Base-by-base conservation (phyloP, 2,888 invertebrate species). In the Spodoptera littoralis region DNA sequence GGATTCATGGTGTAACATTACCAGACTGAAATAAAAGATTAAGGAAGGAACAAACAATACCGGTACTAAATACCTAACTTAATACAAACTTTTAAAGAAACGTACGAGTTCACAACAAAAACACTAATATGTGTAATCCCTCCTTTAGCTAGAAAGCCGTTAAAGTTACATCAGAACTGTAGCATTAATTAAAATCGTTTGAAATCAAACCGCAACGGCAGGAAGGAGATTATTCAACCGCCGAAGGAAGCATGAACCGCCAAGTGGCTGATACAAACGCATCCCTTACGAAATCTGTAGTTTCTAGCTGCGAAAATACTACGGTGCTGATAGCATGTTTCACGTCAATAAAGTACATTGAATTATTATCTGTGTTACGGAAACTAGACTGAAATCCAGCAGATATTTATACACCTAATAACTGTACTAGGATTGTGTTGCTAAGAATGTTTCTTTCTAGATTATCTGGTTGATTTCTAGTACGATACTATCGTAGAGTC, bases 201-300 rank as follows among this genome's bases (percentile, higher is more conserved):
- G 48, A 52, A 66, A 73, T 55, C 50, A 45, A 49, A 50, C 54
- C 42, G 52, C 44, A 41, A 18, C 24, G 41, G 27, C 24, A 60
- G 73, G 73, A 76, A 76, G 62, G 46, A 67, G 50, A 60, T 68
- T 55, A 73, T 76, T 53, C 54, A 65, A 67, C 43, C 46, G 43
- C 5, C 22, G 11, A 52, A 68, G 73, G 77, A 73, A 67, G 63
- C 55, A 24, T 2, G 44, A 45, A 11, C 36, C 56, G 41, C 44
- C 41, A 24, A 63, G 55, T 43, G 42, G 2, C 36, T 36, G 30
- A 44, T 22, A 46, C 8, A 42, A 22, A 46, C 11, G 36, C 42
- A 58, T 71, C 72, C 60, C 45, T 66, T 72, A 43, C 47, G 47
- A 47, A 64, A 75, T 51, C 47, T 12, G 36, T 51, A 52, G 36